phyloP scores from a whole-genome alignment of 2,888 invertebrate species.

The Habrosyne pyritoides region DNA sequence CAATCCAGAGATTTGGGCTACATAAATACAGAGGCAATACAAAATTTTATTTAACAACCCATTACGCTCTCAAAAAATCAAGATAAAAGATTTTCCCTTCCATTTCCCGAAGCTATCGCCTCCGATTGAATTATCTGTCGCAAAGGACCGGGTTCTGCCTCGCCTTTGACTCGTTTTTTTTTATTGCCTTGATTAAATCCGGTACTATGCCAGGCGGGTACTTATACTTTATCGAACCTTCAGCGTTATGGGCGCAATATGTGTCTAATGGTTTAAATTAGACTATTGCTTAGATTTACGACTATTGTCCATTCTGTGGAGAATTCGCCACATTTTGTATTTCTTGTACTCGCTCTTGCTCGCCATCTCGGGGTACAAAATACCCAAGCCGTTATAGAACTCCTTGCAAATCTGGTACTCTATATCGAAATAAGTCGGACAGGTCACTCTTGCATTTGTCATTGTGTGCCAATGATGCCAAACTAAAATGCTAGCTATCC shows the following conservation, averaged over 20 bases:
- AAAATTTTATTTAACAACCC: conserved; percentile 2
- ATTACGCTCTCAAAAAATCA: neutral
- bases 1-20: too few relatives aligned
- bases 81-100: neutral
- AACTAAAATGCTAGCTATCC: too few relatives aligned
- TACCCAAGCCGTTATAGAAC: too few relatives aligned
- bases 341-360: too few relatives aligned
- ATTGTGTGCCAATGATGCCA: too few relatives aligned
- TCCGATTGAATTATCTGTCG: conserved; percentile 44
- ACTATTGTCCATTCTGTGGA: neutral
- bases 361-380: too few relatives aligned
- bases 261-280: neutral
- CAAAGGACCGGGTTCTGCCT: conserved; percentile 30
- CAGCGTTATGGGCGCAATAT: neutral
- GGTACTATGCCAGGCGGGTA: conserved; percentile 15
- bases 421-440: too few relatives aligned
- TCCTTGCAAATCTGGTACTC: too few relatives aligned
- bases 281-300: neutral
- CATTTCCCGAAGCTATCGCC: conserved; percentile 4
- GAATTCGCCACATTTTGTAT: too few relatives aligned
- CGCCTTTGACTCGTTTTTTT: conserved; percentile 33
- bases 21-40: neutral
- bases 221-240: neutral
- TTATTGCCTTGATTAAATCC: conserved; percentile 39
- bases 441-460: too few relatives aligned